Conservation (phyloP, 2,888 invertebrate species). For the Biston stratarius region DNA sequence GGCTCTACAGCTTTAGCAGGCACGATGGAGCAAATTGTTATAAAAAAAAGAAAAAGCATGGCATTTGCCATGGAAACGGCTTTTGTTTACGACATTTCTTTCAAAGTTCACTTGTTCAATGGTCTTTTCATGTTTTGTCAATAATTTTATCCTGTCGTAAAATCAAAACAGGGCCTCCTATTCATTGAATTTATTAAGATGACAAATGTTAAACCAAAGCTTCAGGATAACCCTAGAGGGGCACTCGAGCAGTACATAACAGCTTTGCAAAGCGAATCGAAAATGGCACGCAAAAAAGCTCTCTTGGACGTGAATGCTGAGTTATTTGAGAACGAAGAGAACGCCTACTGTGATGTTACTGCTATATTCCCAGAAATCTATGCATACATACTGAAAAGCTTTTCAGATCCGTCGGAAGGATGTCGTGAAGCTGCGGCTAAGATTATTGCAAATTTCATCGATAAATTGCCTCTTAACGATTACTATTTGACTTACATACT, state of each 20-base stretch:
- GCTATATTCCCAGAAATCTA: conserved; percentile 72
- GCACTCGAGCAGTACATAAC: conserved; percentile 70
- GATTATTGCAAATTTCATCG: conserved; percentile 85
- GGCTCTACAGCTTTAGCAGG: too few relatives aligned
- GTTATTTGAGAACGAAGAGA: conserved; percentile 72
- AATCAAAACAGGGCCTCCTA: background rate
- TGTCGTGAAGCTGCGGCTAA: conserved; percentile 87
- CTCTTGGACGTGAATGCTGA: conserved; percentile 83
- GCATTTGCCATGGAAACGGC: conserved; percentile 71
- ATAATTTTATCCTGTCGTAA: conserved; percentile 34
- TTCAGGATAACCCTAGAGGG: conserved; percentile 69
- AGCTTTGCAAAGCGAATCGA: conserved; percentile 87
- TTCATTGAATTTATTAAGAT: conserved; percentile 45
- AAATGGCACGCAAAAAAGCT: conserved; percentile 84
- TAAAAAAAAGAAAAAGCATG: background rate
- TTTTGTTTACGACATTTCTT: conserved; percentile 62
- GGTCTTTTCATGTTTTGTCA: conserved; percentile 44
- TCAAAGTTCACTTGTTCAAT: conserved; percentile 36
- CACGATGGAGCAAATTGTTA: too few relatives aligned
- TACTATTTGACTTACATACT: conserved; percentile 91
- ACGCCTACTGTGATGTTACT: conserved; percentile 71
- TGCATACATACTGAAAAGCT: conserved; percentile 76
- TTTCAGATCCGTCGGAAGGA: conserved; percentile 87
- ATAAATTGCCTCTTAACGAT: conserved; percentile 88
- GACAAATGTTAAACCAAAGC: conserved; percentile 58